Evolutionary conservation across 2,113 vertebrate species (phyloP), one percentile per base, ranked within the genome.

Genomic region (Cichladusa arquata): DNA sequence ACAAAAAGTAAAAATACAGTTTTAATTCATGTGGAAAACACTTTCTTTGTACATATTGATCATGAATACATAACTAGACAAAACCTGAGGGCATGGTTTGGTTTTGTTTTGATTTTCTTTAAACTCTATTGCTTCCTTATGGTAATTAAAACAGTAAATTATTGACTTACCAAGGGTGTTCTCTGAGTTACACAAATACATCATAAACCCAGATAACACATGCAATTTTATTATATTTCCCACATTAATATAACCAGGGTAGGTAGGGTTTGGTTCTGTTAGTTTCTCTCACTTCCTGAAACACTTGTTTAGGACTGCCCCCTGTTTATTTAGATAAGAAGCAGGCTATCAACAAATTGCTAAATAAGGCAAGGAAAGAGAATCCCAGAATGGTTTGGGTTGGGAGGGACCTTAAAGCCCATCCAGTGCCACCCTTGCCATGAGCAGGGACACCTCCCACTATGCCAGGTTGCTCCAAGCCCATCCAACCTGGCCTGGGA

Each of bases 401-500:
- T 22, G 14, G 17, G 34, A 74, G 13, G 11, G 42, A 19, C 9
- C 5, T 44, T 33, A 57, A 79, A 47, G n/a, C 20, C 29, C 34
- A 17, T 31, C 3, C 19, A 45, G 44, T 45, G 19, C 44, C 40
- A 24, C 8, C 29, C 19, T 12, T 79, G n/a, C 12, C 85, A 6
- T 4, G 14, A n/a, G n/a, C n/a, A n/a, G n/a, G n/a, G n/a, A n/a
- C n/a, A 81, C 22, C 4, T 57, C 0, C 51, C 51, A 36, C 14
- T 5, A 2, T 0, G 18, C 22, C 86, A 66, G 33, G 4, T 0
- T 5, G 22, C 10, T 73, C 86, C 26, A 20, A 64, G 31, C 20
- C 25, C 0, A 0, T 56, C 40, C 66, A 57, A 0, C 12, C 22
- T 11, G 31, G 12, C 36, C 44, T 50, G 12, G 86, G 34, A 13